Percentiles rank a stretch among this genome's conserved stretches.
Conservation (phyloP, 1,140 invertebrate genomes). For the Pomacea maculata region DNA sequence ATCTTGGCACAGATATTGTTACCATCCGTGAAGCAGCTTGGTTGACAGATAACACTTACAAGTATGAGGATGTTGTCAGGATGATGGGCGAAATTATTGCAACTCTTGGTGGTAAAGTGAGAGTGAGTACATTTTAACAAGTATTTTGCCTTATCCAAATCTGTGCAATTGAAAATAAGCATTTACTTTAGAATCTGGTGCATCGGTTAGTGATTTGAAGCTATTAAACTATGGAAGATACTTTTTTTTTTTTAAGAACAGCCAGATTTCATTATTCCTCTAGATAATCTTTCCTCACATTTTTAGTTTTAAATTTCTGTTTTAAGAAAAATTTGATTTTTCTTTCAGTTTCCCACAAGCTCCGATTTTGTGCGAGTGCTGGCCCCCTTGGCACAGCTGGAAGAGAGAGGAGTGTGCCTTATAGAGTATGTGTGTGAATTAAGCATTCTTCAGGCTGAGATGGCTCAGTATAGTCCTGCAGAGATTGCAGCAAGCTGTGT, state of each 20-base stretch:
- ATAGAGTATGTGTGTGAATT: constrained; percentile 61
- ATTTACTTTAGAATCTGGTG: no score
- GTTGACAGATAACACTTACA: constrained; percentile 65
- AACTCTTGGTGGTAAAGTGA: constrained; percentile 55
- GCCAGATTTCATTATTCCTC: background rate
- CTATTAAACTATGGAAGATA: no score
- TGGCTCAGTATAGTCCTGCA: constrained; percentile 58
- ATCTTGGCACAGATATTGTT: constrained; percentile 61
- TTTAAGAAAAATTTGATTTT: background rate
- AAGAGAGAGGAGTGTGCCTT: constrained; percentile 39
- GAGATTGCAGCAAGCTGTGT: constrained; percentile 58
- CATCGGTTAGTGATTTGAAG: no score
- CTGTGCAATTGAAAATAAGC: no score
- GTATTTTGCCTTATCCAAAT: constrained; percentile 1
- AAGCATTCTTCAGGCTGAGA: constrained; percentile 58
- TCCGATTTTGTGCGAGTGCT: constrained; percentile 58
- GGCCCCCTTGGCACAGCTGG: constrained; percentile 38
- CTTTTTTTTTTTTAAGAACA: background rate
- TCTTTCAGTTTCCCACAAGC: constrained; percentile 47
- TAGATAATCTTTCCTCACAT: constrained; percentile 1
- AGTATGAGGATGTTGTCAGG: constrained; percentile 64
- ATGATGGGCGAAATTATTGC: constrained; percentile 65
- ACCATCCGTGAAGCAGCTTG: constrained; percentile 64
- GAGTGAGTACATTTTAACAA: constrained; percentile 32
- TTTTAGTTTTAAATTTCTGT: constrained; percentile 12